Evolutionary conservation across 2,797 vertebrate genomes (phyloP).

Genomic region (Chaetophractus vellerosus): DNA sequence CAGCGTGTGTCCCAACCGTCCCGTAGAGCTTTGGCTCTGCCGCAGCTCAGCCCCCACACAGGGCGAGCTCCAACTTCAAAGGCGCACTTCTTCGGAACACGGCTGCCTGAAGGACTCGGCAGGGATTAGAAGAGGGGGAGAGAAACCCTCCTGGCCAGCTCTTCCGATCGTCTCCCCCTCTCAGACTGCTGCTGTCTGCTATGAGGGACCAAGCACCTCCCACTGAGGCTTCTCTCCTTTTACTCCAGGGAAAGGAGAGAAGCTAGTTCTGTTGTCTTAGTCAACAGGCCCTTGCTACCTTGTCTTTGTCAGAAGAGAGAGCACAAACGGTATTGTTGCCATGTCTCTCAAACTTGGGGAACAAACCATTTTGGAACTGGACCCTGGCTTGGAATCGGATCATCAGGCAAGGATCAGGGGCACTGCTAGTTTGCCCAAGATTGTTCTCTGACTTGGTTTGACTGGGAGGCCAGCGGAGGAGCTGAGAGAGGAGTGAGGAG

Average conservation of each 20-base stretch:
- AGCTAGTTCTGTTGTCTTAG: not conserved
- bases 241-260: not conserved
- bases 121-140: not conserved
- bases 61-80: constrained; percentile 13
- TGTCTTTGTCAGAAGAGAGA: not conserved
- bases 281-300: not conserved
- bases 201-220: not conserved
- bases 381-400: not conserved
- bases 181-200: rapidly evolving
- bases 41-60: not conserved
- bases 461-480: not conserved
- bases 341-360: not conserved
- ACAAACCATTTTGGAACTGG: not conserved
- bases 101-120: not conserved
- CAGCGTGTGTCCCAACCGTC: not conserved
- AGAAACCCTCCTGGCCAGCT: not conserved
- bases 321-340: not conserved
- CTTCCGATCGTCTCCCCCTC: not conserved
- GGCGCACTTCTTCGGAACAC: not conserved
- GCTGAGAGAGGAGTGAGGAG: not conserved
- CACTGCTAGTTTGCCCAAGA: not conserved
- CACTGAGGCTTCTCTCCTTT: not conserved
- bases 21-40: not conserved
- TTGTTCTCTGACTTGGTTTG: not conserved
- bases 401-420: not conserved